A percentile compares a stretch with the other conserved stretches of the same genome.
phyloP scores from a whole-genome alignment of 2,113 vertebrate species.

The Toxotes chatareus region DNA sequence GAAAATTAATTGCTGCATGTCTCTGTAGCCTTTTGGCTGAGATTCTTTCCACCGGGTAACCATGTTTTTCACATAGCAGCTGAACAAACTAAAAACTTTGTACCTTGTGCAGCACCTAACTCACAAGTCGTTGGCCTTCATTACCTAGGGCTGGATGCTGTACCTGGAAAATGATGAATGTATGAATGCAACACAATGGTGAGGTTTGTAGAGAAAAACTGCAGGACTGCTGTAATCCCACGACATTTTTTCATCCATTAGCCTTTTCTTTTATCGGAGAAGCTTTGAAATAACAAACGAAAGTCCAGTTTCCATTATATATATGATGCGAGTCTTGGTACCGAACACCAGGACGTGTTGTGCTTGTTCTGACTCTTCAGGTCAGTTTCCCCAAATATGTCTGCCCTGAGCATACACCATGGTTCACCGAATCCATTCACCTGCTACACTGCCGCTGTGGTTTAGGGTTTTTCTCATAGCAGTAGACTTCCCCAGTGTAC shows the following conservation, averaged over 20 bases:
- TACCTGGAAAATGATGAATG: conserved; percentile 17
- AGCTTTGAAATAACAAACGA: background rate
- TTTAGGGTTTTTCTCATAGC: background rate
- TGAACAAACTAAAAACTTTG: conserved; percentile 29
- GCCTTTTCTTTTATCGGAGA: conserved; percentile 1
- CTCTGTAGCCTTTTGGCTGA: background rate
- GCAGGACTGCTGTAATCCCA: conserved; percentile 14
- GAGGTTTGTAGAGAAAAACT: background rate
- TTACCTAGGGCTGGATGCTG: conserved; percentile 25
- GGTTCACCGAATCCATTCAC: conserved; percentile 3
- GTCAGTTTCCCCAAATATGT: background rate
- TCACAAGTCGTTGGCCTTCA: conserved; percentile 47
- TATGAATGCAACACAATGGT: conserved; percentile 6
- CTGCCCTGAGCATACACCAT: background rate
- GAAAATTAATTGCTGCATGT: background rate
- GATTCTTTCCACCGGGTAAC: background rate
- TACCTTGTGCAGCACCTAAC: conserved; percentile 22
- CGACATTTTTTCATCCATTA: background rate
- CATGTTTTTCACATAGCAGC: conserved; percentile 8
- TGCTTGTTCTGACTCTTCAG: background rate
- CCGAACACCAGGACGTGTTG: background rate
- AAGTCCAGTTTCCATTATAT: background rate
- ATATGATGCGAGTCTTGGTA: background rate
- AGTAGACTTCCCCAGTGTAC: background rate
- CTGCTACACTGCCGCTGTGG: background rate